Percentiles rank a stretch among this genome's conserved stretches.
These are phyloP conservation scores for Cairina moschata DNA, from an alignment of 2,113 vertebrate genomes.

Conservation along the genomic window DNA sequence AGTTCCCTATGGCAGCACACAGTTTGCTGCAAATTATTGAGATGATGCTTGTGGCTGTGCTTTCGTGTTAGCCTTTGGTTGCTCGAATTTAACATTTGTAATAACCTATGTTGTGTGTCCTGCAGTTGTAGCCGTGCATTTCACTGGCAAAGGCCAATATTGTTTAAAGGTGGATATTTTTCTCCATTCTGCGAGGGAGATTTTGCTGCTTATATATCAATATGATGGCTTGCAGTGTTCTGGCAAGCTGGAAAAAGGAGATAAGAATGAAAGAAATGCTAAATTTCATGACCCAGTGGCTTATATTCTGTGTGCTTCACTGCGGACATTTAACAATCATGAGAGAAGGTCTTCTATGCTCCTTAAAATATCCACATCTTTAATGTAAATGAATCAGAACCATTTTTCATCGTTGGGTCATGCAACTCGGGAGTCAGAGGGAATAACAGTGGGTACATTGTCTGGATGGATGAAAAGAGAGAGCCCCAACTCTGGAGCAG, in stretches of 20 bases:
- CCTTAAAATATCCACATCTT: slow-evolving; percentile 58
- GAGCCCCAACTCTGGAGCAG: background rate
- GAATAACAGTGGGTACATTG: slow-evolving; percentile 58
- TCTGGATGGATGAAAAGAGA: slow-evolving; percentile 20
- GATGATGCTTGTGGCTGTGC: background rate
- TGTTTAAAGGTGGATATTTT: background rate
- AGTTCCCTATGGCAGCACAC: background rate
- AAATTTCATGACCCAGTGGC: slow-evolving; percentile 47
- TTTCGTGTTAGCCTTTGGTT: slow-evolving; percentile 18
- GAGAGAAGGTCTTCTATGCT: slow-evolving; percentile 42
- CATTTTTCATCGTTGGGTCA: slow-evolving; percentile 48
- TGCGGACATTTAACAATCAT: slow-evolving; percentile 40
- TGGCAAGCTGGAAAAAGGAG: slow-evolving; percentile 70
- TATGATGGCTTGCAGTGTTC: slow-evolving; percentile 40
- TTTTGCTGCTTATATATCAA: slow-evolving; percentile 58
- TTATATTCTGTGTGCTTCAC: slow-evolving; percentile 42
- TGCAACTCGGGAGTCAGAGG: background rate
- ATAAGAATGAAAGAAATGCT: slow-evolving; percentile 73
- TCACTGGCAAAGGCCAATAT: background rate
- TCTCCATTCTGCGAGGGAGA: slow-evolving; percentile 20
- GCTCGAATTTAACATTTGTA: slow-evolving; percentile 40
- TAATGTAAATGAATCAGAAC: slow-evolving; percentile 65
- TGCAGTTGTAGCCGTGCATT: background rate
- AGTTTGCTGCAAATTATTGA: background rate
- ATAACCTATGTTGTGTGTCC: slow-evolving; percentile 1